These are phyloP conservation scores for Propithecus coquereli DNA, from an alignment of 2,113 vertebrate genomes.

Conservation along the genomic window DNA sequence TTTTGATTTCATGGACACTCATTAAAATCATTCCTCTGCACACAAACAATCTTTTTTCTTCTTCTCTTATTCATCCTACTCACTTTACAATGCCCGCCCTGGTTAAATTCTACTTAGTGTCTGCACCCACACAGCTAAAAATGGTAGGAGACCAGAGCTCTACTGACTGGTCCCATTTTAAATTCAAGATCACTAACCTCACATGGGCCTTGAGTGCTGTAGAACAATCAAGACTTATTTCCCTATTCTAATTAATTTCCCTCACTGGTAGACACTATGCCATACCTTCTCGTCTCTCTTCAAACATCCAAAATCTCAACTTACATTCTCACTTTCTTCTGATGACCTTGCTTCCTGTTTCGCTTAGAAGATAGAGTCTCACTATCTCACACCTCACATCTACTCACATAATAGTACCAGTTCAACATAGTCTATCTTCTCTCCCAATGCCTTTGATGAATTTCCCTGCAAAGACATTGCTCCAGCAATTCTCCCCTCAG, in stretches of 20 bases:
- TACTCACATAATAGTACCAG: background rate
- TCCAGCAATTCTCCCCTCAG: background rate
- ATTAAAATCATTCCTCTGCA: background rate
- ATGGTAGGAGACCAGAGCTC: background rate
- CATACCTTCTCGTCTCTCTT: background rate
- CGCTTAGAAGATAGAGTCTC: background rate
- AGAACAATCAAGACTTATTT: background rate
- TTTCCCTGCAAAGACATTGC: background rate
- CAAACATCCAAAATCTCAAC: background rate
- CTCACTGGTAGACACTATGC: background rate
- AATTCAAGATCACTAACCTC: background rate
- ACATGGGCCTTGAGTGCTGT: background rate
- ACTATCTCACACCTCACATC: background rate
- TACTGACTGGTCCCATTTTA: background rate
- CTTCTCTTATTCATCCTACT: background rate
- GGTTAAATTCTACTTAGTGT: background rate
- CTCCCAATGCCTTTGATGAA: background rate
- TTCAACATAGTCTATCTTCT: background rate
- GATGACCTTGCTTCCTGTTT: background rate
- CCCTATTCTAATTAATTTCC: background rate
- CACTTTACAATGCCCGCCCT: background rate
- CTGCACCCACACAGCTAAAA: background rate
- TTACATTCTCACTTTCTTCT: background rate
- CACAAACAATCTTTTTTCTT: accelerated
- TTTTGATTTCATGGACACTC: background rate